Evolutionary conservation across 2,113 vertebrate genomes (phyloP).

Genomic region (Agapornis roseicollis): DNA sequence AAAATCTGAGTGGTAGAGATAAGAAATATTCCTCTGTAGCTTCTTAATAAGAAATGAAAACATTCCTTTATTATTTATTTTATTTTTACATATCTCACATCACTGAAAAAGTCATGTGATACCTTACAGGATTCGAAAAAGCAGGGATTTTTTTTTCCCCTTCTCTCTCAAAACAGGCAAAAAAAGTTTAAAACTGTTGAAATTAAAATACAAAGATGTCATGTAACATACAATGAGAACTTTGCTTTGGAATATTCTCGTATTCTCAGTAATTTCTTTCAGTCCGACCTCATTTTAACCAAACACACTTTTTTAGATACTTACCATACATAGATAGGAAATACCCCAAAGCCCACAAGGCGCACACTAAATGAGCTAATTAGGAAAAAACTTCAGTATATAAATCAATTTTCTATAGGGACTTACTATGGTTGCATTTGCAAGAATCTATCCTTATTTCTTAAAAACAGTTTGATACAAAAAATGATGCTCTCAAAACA

Average conservation of each 20-base stretch:
- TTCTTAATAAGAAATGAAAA: conserved; percentile 34
- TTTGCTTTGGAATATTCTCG: background rate
- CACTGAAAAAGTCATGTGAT: background rate
- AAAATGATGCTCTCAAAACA: background rate
- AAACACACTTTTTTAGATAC: background rate
- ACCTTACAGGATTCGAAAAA: background rate
- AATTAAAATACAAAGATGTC: conserved; percentile 2
- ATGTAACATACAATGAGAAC: background rate
- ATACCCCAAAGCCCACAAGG: background rate
- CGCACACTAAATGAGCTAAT: background rate
- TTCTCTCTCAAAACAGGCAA: background rate
- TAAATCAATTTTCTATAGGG: background rate
- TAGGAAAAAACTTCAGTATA: background rate
- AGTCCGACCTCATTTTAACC: background rate
- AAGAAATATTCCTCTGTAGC: background rate
- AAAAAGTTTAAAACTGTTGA: background rate
- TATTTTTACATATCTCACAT: background rate
- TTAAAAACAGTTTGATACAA: background rate
- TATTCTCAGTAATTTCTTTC: background rate
- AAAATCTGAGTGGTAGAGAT: background rate
- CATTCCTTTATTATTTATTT: background rate
- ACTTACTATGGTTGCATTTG: background rate
- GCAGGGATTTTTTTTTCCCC: background rate
- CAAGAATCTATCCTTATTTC: background rate
- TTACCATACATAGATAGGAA: background rate